Evolutionary conservation across 2,113 vertebrate genomes (phyloP).

Genomic region (Myrmecobius fasciatus): DNA sequence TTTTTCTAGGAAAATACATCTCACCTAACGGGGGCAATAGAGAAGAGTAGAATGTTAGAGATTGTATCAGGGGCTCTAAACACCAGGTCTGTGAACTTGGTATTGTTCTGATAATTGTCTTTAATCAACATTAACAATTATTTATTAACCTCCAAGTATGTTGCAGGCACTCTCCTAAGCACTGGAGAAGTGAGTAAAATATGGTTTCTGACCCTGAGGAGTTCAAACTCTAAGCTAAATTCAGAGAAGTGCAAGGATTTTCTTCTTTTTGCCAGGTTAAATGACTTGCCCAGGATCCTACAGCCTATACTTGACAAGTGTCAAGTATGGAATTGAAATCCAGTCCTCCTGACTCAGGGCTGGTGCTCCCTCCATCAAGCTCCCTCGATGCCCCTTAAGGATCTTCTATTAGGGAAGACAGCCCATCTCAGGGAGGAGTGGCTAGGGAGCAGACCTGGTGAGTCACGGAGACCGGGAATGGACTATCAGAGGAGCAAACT

Average conservation of each 20-base stretch:
- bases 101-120: neutral
- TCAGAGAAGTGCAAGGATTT: neutral
- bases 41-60: neutral
- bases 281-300: too few species aligned
- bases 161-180: neutral
- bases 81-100: neutral
- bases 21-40: too few species aligned
- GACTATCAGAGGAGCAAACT: neutral
- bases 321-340: too few species aligned
- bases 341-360: too few species aligned
- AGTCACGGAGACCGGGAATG: neutral
- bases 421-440: too few species aligned
- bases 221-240: neutral
- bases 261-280: too few species aligned
- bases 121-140: too few species aligned
- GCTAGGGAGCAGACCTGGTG: neutral
- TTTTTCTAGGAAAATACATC: neutral
- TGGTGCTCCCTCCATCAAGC: too few species aligned
- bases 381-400: neutral
- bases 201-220: neutral
- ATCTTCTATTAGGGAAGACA: neutral
- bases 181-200: neutral
- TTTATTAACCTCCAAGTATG: neutral
- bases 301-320: too few species aligned
- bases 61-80: neutral